Evolutionary conservation across 2,888 invertebrate genomes (phyloP).

Genomic region (Catocala sponsa): DNA sequence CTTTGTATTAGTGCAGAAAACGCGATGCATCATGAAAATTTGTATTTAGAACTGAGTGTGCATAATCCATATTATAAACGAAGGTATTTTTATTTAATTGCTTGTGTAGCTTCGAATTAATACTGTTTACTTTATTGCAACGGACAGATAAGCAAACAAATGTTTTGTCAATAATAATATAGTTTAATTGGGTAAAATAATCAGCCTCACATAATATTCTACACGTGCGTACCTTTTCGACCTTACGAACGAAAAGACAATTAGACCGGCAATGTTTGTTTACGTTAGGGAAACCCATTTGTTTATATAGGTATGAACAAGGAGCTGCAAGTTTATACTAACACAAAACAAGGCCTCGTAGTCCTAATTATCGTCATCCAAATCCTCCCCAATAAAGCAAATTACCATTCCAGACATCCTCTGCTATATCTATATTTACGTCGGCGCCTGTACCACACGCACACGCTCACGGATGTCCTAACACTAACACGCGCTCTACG

Average conservation of each 20-base stretch:
- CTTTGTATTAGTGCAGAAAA: no score
- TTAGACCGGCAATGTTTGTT: conserved; percentile 19
- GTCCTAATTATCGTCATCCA: conserved; percentile 55
- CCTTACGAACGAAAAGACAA: conserved; percentile 10
- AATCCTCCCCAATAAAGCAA: conserved; percentile 61
- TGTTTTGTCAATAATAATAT: no score
- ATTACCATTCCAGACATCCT: conserved; percentile 59
- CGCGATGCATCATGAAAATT: no score
- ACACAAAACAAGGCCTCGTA: conserved; percentile 47
- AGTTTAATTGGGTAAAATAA: no score
- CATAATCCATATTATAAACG: no score
- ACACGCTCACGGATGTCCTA: conserved; percentile 38
- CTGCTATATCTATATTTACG: conserved; percentile 45
- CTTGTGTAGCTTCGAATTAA: no score
- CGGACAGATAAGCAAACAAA: no score
- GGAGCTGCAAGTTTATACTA: conserved; percentile 43
- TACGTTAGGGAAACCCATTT: conserved; percentile 27
- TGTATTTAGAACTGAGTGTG: no score
- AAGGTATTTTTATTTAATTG: no score
- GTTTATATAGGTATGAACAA: conserved; percentile 33
- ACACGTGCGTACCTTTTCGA: conserved; percentile 28
- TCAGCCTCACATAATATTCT: not conserved
- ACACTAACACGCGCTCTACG: conserved; percentile 40
- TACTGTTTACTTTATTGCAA: no score
- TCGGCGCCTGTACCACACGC: conserved; percentile 50